Evolutionary conservation across 2,113 vertebrate species (phyloP).

Genomic region (Strix uralensis): DNA sequence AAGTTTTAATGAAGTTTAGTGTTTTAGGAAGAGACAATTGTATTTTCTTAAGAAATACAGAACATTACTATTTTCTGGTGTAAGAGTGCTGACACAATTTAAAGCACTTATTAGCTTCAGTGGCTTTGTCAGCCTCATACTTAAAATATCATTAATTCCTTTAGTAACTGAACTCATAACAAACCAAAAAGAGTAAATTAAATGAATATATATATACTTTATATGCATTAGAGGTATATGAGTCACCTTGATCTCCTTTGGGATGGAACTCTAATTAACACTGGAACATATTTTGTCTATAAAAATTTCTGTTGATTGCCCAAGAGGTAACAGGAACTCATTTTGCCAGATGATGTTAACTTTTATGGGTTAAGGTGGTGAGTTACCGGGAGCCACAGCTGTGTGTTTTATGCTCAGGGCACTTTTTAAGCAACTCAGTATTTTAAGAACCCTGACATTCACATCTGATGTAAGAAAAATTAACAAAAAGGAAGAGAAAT

Average conservation of each 20-base stretch:
- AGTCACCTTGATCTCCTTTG: conserved; percentile 52
- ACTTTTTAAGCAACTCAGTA: not conserved
- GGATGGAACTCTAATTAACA: conserved; percentile 52
- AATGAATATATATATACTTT: not conserved
- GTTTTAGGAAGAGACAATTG: not conserved
- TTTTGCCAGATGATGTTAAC: conserved; percentile 13
- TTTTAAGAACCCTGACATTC: not conserved
- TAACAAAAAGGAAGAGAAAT: not conserved
- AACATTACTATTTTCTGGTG: not conserved
- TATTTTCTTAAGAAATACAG: not conserved
- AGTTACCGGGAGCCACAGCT: not conserved
- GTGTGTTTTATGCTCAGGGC: not conserved
- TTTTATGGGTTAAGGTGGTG: not conserved
- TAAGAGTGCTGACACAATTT: conserved; percentile 8
- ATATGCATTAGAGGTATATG: not conserved
- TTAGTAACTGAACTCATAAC: not conserved
- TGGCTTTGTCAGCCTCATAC: conserved; percentile 13
- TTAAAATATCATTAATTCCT: conserved; percentile 52
- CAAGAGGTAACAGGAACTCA: not conserved
- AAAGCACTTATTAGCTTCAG: conserved; percentile 31
- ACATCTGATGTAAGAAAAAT: not conserved
- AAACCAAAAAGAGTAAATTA: not conserved
- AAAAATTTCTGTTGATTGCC: conserved; percentile 41
- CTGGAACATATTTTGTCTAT: conserved; percentile 29
- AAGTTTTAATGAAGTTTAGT: not conserved